These are phyloP conservation scores for Ophion ellenae DNA, from an alignment of 2,888 invertebrate species.

Conservation along the genomic window DNA sequence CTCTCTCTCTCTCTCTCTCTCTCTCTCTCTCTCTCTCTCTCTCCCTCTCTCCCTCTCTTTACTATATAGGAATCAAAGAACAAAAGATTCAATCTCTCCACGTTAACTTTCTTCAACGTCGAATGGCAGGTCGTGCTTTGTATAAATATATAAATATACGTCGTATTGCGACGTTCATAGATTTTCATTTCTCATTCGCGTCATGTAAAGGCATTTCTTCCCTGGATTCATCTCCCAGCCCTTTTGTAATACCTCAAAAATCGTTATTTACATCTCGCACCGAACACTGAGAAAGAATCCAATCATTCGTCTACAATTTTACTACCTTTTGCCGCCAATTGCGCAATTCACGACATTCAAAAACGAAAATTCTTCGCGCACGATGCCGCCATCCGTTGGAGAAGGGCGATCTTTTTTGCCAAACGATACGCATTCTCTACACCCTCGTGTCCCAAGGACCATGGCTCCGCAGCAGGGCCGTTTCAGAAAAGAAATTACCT, in stretches of 20 bases:
- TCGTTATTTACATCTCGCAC: not conserved
- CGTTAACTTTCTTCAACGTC: conserved; percentile 47
- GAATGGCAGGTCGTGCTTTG: conserved; percentile 45
- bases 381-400: conserved; percentile 68
- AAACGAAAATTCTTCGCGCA: conserved; percentile 15
- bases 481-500: conserved; percentile 76
- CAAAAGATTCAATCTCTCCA: conserved; percentile 74
- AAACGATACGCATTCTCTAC: conserved; percentile 33
- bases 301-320: not conserved
- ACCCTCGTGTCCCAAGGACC: conserved; percentile 56
- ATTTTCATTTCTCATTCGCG: conserved; percentile 53
- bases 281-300: not conserved
- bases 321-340: not conserved
- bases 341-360: not conserved
- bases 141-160: not conserved
- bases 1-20: not conserved
- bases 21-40: not conserved
- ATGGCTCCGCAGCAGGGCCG: conserved; percentile 43
- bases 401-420: conserved; percentile 10
- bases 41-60: not conserved
- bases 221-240: not conserved
- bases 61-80: conserved; percentile 37
- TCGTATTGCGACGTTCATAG: conserved; percentile 67
- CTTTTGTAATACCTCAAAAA: not conserved
- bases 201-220: not conserved